Evolutionary conservation across 2,113 vertebrate species (phyloP).

Genomic region (Arenaria interpres): DNA sequence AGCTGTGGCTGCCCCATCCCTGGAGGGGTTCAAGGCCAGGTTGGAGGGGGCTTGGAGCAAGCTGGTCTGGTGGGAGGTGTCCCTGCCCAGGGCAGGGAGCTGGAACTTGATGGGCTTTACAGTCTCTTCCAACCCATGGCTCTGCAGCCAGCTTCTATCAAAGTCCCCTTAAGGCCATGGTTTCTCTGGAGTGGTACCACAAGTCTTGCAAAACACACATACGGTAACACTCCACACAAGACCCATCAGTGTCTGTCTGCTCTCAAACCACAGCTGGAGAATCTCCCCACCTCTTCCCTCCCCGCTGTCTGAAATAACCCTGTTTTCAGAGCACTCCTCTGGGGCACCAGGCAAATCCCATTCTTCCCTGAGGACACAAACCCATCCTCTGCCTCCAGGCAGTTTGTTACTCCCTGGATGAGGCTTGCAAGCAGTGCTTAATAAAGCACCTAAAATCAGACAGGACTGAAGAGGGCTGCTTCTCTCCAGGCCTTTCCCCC

Average conservation of each 20-base stretch:
- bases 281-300: background rate
- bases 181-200: background rate
- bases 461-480: background rate
- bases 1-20: background rate
- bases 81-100: no score
- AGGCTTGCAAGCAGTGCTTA: background rate
- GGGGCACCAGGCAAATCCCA: background rate
- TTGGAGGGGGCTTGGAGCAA: no score
- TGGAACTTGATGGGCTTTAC: no score
- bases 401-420: background rate
- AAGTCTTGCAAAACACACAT: background rate
- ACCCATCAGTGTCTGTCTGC: background rate
- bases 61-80: background rate
- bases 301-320: background rate
- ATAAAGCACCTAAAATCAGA: background rate
- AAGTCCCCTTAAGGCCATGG: background rate
- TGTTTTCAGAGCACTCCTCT: background rate
- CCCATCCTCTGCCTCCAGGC: background rate
- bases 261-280: background rate
- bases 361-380: background rate
- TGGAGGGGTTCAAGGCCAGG: background rate
- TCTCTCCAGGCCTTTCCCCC: background rate
- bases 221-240: no score
- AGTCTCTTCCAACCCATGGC: background rate
- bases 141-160: background rate